Evolutionary conservation across 2,113 vertebrate species (phyloP).

Genomic region (Siniperca chuatsi): DNA sequence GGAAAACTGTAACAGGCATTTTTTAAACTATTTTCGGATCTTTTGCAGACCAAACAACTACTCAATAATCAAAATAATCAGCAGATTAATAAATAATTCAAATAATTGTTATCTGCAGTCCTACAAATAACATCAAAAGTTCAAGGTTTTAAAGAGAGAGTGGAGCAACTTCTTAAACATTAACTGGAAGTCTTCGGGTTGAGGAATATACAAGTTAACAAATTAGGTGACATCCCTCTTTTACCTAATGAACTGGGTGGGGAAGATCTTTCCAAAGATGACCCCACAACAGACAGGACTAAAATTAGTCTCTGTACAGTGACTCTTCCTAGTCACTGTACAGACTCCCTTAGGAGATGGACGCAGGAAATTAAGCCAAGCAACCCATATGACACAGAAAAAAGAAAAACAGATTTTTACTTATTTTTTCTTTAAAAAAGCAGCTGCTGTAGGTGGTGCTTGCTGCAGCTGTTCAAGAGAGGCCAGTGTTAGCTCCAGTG

Average conservation of each 20-base stretch:
- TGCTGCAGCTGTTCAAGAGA: constrained; percentile 11
- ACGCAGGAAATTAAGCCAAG: constrained; percentile 29
- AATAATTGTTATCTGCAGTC: neutral
- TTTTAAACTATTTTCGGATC: no score
- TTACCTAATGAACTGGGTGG: no score
- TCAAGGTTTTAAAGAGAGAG: neutral
- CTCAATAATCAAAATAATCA: neutral
- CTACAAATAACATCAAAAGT: neutral
- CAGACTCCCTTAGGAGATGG: neutral
- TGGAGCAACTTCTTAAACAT: neutral
- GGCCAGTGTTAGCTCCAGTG: no score
- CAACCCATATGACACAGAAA: neutral
- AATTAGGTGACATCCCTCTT: no score
- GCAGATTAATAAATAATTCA: neutral
- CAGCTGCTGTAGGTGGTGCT: neutral
- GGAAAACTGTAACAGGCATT: neutral
- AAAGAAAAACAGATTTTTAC: neutral
- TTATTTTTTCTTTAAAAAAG: constrained; percentile 13
- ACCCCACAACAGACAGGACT: no score
- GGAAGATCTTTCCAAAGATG: no score
- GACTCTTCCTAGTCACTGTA: neutral
- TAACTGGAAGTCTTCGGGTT: no score
- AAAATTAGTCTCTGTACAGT: no score
- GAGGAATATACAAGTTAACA: no score
- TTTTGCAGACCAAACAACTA: neutral